Evolutionary conservation across 2,113 vertebrate species (phyloP).

Genomic region (Etheostoma spectabile): DNA sequence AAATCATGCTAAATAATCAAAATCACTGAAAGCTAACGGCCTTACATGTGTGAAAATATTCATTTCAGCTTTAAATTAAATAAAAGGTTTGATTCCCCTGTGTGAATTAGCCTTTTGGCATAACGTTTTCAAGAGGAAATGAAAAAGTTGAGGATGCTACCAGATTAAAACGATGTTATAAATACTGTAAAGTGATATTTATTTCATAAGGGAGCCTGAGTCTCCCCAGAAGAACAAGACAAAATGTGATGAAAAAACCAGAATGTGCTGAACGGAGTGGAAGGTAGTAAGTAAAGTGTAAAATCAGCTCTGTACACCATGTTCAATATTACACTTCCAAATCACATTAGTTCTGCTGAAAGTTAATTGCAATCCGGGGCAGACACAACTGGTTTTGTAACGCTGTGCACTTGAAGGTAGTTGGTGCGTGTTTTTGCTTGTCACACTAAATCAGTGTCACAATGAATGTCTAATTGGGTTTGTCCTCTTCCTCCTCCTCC

Average conservation of each 20-base stretch:
- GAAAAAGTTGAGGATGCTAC: background rate
- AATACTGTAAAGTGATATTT: background rate
- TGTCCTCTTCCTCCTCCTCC: slow-evolving; percentile 6
- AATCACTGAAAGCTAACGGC: slow-evolving; percentile 15
- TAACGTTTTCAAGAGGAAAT: background rate
- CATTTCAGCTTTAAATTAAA: slow-evolving; percentile 31
- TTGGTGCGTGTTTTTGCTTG: slow-evolving; percentile 34
- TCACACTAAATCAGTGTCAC: slow-evolving; percentile 64
- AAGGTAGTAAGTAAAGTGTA: slow-evolving; percentile 19
- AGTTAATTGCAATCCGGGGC: slow-evolving; percentile 53
- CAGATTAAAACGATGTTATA: background rate
- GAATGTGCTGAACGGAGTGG: slow-evolving; percentile 17
- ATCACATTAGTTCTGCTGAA: slow-evolving; percentile 20
- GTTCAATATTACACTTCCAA: slow-evolving; percentile 34
- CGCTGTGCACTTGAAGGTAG: slow-evolving; percentile 18
- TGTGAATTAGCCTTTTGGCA: slow-evolving; percentile 4
- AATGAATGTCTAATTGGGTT: slow-evolving; percentile 62
- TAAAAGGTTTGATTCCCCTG: background rate
- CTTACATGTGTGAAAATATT: slow-evolving; percentile 16
- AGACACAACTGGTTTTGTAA: slow-evolving; percentile 27
- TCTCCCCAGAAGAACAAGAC: background rate
- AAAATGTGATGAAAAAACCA: slow-evolving; percentile 2
- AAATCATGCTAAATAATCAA: slow-evolving; percentile 39
- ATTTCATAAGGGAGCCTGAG: slow-evolving; percentile 17
- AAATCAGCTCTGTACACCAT: slow-evolving; percentile 14